phyloP scores from a whole-genome alignment of 1,140 invertebrate genomes.

The Lasioglossum baleicum region DNA sequence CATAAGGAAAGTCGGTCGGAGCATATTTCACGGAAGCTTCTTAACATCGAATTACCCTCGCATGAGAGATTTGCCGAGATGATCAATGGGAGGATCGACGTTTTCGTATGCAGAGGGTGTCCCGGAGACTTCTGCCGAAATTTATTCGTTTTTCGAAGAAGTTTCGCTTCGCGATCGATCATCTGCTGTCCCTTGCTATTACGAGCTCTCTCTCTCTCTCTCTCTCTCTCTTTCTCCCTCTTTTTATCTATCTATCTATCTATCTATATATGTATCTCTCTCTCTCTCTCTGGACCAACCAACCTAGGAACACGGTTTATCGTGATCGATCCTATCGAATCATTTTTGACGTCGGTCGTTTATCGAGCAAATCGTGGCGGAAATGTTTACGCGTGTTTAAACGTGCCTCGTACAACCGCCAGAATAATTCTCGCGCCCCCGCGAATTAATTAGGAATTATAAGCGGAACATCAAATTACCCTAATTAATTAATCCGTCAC shows the following conservation, averaged over 20 bases:
- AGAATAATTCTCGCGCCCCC: not conserved
- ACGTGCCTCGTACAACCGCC: not conserved
- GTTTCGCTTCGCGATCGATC: not conserved
- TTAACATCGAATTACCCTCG: conserved; percentile 14
- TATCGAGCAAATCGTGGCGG: not conserved
- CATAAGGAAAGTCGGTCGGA: not conserved
- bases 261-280: too few species aligned
- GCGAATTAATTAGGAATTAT: conserved; percentile 12
- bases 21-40: conserved; percentile 7
- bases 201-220: too few species aligned
- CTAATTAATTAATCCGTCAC: conserved; percentile 13
- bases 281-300: too few species aligned
- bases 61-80: conserved; percentile 3
- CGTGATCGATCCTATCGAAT: too few species aligned
- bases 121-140: not conserved
- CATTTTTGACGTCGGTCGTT: not conserved
- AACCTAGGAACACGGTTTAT: too few species aligned
- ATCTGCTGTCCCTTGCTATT: too few species aligned
- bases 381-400: conserved; percentile 28
- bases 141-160: conserved; percentile 1
- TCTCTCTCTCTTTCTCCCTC: too few species aligned
- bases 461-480: conserved; percentile 4
- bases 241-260: too few species aligned
- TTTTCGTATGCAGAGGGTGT: conserved; percentile 1
- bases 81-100: conserved; percentile 5